Percentiles rank a stretch among this genome's conserved stretches.
phyloP scores from a whole-genome alignment of 2,797 vertebrate genomes.

The Graptemys geographica region DNA sequence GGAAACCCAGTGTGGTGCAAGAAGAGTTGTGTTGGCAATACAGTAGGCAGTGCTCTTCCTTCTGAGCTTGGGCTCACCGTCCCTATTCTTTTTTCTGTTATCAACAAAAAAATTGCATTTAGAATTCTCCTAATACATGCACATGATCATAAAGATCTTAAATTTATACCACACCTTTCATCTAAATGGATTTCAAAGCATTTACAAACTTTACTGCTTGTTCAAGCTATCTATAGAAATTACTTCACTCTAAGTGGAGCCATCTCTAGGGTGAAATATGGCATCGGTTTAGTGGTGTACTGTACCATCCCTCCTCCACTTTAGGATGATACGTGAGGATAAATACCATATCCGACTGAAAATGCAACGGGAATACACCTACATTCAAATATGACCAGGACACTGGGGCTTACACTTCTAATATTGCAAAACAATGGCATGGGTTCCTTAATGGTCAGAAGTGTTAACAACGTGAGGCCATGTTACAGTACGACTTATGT shows the following conservation, averaged over 20 bases:
- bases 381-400: slow-evolving; percentile 38
- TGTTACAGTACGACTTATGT: too few species aligned
- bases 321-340: neutral
- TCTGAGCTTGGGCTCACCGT: neutral
- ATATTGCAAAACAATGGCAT: slow-evolving; percentile 5
- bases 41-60: neutral
- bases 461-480: neutral
- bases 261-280: slow-evolving; percentile 31
- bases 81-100: neutral
- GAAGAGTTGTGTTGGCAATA: neutral
- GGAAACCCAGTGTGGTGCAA: neutral
- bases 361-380: slow-evolving; percentile 30
- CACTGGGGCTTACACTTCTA: slow-evolving; percentile 44
- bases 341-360: slow-evolving; percentile 1
- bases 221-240: neutral
- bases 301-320: slow-evolving; percentile 40
- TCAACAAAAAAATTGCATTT: neutral
- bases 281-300: slow-evolving; percentile 53
- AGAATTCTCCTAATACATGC: neutral
- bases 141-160: slow-evolving; percentile 12
- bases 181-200: slow-evolving; percentile 1
- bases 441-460: slow-evolving; percentile 33
- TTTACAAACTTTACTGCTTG: neutral
- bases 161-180: slow-evolving; percentile 1
- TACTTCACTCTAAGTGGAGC: neutral